Base-by-base conservation (phyloP, 2,888 invertebrate genomes). In the Glomeris marginata region DNA sequence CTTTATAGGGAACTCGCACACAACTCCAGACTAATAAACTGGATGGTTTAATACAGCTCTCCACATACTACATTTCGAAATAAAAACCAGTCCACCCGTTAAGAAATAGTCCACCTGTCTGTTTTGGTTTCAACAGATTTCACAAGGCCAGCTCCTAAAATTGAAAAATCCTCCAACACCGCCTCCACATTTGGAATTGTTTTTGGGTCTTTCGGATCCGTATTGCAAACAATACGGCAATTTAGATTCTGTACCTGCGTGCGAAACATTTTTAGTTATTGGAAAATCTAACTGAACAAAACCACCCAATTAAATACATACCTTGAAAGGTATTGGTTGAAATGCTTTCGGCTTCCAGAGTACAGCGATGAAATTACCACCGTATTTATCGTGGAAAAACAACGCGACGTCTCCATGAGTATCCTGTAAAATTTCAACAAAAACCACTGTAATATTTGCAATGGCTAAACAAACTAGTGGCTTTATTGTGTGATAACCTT, bases 371-470 rank as follows among this genome's bases (percentile, higher is more conserved):
- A 77, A 71, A 55, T 75, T 74, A 1, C 91, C 91, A n/a, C 90
- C 91, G 66, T 81, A 86, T 1, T 74, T 70, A 67, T 95, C 85
- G 67, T 90, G 78, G 69, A 94, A 92, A 66, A 95, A 92, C 48
- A 86, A 64, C 0, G 88, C 91, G 62, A 78, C 77, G 8, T 87
- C 80, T 45, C 58, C 63, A 59, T 65, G 70, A 2, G 60, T 57
- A 28, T 52, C 62, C 64, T 69, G 60, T 11, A 62, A 59, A 53
- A 41, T 21, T 40, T 43, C 21, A 50, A 4, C 15, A 10, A 41
- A 33, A 22, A 28, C 35, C 5, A 42, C n/a, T n/a, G n/a, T n/a
- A n/a, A n/a, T n/a, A n/a, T n/a, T n/a, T n/a, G n/a, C n/a, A n/a
- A n/a, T n/a, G n/a, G n/a, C n/a, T n/a, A n/a, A n/a, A n/a, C n/a